Evolutionary conservation across 2,888 invertebrate species (phyloP).

Genomic region (Nysson spinosus): DNA sequence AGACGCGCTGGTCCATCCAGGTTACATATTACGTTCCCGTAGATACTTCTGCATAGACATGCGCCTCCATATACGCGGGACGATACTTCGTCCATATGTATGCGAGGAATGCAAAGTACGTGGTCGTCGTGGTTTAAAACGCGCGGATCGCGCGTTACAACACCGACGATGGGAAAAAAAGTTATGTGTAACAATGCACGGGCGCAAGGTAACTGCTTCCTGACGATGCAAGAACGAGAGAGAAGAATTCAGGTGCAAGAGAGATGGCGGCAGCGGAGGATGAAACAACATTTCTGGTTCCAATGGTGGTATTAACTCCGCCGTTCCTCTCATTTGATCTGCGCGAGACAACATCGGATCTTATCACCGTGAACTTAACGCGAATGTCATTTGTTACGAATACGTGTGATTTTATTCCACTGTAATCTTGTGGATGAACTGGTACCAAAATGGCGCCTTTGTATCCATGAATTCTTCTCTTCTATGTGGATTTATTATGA

Average conservation of each 20-base stretch:
- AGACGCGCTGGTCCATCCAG: too few relatives aligned
- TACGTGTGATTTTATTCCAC: too few relatives aligned
- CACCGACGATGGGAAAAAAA: slow-evolving; percentile 54
- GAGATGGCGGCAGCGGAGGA: slow-evolving; percentile 4
- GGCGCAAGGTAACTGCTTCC: slow-evolving; percentile 55
- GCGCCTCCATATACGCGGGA: not conserved
- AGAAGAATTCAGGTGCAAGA: slow-evolving; percentile 4
- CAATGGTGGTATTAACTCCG: slow-evolving; percentile 17
- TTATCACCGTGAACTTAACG: too few relatives aligned
- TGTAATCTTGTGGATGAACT: too few relatives aligned
- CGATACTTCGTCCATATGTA: slow-evolving; percentile 9
- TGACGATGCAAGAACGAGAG: slow-evolving; percentile 27
- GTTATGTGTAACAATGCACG: slow-evolving; percentile 61
- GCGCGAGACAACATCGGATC: too few relatives aligned
- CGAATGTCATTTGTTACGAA: too few relatives aligned
- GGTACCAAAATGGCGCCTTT: too few relatives aligned
- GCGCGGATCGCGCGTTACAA: slow-evolving; percentile 48
- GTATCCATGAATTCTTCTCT: too few relatives aligned
- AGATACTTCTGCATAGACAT: slow-evolving; percentile 3
- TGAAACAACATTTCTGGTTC: slow-evolving; percentile 27
- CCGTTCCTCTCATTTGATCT: slow-evolving; percentile 27
- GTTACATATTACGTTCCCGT: too few relatives aligned
- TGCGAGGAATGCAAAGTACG: slow-evolving; percentile 55
- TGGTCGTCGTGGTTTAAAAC: slow-evolving; percentile 42
- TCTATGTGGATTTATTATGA: slow-evolving; percentile 25